Conservation (phyloP, 2,113 vertebrate species). For the Pelecanus crispus region DNA sequence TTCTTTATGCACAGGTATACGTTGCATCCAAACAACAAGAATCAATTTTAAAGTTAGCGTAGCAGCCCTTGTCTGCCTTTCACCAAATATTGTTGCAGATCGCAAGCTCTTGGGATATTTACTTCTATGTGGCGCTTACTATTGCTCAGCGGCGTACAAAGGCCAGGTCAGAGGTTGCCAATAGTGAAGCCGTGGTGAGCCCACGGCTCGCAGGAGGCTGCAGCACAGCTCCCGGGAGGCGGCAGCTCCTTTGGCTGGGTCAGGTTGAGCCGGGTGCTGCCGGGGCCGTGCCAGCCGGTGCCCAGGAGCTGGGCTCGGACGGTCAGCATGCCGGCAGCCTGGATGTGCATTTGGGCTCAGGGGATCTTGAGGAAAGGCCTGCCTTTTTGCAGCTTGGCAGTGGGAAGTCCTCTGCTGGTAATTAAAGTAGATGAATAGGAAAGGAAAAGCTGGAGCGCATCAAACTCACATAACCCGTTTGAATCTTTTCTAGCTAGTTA, state of each 20-base stretch:
- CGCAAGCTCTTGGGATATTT: neutral
- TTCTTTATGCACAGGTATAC: neutral
- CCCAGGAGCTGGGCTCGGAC: accelerated
- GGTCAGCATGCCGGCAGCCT: neutral
- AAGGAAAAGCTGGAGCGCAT: neutral
- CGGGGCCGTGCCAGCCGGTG: accelerated
- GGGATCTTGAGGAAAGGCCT: neutral
- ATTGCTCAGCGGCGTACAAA: neutral
- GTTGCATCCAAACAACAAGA: neutral
- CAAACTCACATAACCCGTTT: neutral
- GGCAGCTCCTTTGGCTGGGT: neutral
- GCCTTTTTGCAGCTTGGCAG: neutral
- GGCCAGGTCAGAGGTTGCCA: neutral
- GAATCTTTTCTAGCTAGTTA: neutral
- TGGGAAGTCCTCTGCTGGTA: neutral
- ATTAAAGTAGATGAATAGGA: neutral
- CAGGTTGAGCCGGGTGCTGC: neutral
- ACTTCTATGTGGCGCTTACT: accelerated
- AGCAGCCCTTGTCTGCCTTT: neutral
- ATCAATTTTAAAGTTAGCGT: neutral
- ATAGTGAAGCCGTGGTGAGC: neutral
- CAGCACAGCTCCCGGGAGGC: neutral
- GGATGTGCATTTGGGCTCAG: accelerated
- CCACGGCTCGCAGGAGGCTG: neutral
- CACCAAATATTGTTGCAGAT: neutral